Evolutionary conservation across 2,797 vertebrate genomes (phyloP), one percentile per base, ranked within the genome.

Genomic region (Schizopygopsis pylzovi): DNA sequence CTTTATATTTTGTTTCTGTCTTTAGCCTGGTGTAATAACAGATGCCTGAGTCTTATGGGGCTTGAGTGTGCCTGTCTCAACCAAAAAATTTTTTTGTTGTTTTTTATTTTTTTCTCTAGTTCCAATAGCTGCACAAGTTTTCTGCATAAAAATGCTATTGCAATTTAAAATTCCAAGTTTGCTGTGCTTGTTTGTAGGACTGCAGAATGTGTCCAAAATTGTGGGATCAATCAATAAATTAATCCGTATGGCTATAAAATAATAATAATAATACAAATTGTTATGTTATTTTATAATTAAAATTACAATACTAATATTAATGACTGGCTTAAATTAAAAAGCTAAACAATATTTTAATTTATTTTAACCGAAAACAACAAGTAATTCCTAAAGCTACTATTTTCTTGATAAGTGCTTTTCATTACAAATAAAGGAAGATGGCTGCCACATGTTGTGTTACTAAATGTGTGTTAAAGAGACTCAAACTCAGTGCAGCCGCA

Each of bases 1-100:
- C 63, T 56, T 78, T 67, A 78, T 84, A 37, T 59, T 84, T 59
- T 45, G 37, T 78, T 68, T 76, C 37, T 70, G 28, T 84, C 41
- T 63, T 81, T 22, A 37, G 75, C 49, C 47, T 37, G 47, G 63
- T 59, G 47, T 71, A 59, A 68, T 78, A 56, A 84, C 63, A 79
- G 49, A 68, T 68, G 43, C 82, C 15, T 2, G 9, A 54, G 16
- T 78, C 49, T 70, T 63, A 56, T 33, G 82, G 33, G 81, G 33
- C 33, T 28, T 16, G 75, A 37, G 63, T 68, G 56, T 54, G 37
- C 4, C 16, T 11, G 49, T 52, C 37, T 33, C n/a, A 84, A 49
- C 41, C 7, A 28, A 28, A 28, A 28, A 28, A n/a, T n/a, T n/a
- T n/a, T n/a, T n/a, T n/a, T n/a, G n/a, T 16, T 6, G 0, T 52